These are phyloP conservation scores for Chrosomus eos DNA, from an alignment of 2,797 vertebrate genomes.

Conservation along the genomic window DNA sequence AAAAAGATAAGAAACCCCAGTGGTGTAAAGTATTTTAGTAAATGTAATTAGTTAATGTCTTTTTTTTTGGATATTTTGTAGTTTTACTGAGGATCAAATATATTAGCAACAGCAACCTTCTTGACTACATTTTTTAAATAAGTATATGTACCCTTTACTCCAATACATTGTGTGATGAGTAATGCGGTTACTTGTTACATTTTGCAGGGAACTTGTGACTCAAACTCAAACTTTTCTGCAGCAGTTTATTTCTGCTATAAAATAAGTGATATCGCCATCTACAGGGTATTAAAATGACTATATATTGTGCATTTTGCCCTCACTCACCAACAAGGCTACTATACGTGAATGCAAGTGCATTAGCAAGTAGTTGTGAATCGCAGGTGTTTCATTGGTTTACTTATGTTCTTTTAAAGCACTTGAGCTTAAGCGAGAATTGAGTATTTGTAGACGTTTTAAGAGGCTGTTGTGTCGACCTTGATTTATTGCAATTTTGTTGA, in stretches of 20 bases:
- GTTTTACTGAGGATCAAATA: not conserved
- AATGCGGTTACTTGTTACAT: not conserved
- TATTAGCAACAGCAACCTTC: no score
- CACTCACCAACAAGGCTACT: not conserved
- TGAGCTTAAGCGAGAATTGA: no score
- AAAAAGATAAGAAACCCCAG: not conserved
- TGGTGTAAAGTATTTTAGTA: not conserved
- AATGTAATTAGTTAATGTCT: not conserved
- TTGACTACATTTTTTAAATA: not conserved
- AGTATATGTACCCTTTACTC: not conserved
- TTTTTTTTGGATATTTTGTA: not conserved
- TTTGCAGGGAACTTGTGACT: not conserved
- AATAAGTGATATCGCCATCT: not conserved
- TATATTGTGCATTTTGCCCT: not conserved
- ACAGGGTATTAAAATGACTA: not conserved
- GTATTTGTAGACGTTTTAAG: no score
- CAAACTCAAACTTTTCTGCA: not conserved
- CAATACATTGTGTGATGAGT: not conserved
- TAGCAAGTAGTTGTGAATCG: not conserved
- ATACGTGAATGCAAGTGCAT: not conserved
- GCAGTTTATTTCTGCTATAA: not conserved
- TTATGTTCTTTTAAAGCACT: no score
- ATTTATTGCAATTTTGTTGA: no score
- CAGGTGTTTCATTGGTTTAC: no score
- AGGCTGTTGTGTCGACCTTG: no score